A percentile compares a stretch with the other conserved stretches of the same genome.
Evolutionary conservation across 2,888 invertebrate species (phyloP).

Genomic region (Nudaria mundana): DNA sequence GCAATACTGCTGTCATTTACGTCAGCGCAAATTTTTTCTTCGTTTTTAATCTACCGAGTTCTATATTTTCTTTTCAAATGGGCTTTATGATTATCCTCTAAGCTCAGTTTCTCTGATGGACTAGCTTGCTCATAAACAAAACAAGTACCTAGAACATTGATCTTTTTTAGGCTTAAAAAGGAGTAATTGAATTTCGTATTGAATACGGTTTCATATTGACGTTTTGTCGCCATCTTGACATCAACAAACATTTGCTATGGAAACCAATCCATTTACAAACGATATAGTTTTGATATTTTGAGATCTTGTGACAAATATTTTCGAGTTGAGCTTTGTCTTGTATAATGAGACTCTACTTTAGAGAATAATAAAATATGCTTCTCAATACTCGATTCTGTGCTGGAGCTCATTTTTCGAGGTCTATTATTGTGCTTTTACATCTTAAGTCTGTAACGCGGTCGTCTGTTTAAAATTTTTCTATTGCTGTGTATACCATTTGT

Average conservation of each 20-base stretch:
- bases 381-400: no score
- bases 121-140: neutral
- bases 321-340: no score
- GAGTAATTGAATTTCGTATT: slow-evolving; percentile 7
- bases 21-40: slow-evolving; percentile 1
- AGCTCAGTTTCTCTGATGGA: neutral
- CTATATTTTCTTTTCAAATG: slow-evolving; percentile 2
- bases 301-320: slow-evolving; percentile 13
- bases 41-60: neutral
- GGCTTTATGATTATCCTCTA: neutral
- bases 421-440: no score
- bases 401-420: no score
- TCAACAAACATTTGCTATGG: neutral
- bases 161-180: slow-evolving; percentile 10
- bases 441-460: no score
- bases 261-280: slow-evolving; percentile 8
- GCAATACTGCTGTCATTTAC: neutral
- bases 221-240: neutral
- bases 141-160: slow-evolving; percentile 2
- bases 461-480: no score
- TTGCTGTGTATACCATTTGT: no score
- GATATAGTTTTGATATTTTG: slow-evolving; percentile 25
- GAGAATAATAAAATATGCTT: no score
- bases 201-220: slow-evolving; percentile 1
- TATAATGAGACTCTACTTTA: no score